A percentile compares a stretch with the other conserved stretches of the same genome.
phyloP scores from a whole-genome alignment of 2,797 vertebrate genomes.

The Anabacerthia variegaticeps region DNA sequence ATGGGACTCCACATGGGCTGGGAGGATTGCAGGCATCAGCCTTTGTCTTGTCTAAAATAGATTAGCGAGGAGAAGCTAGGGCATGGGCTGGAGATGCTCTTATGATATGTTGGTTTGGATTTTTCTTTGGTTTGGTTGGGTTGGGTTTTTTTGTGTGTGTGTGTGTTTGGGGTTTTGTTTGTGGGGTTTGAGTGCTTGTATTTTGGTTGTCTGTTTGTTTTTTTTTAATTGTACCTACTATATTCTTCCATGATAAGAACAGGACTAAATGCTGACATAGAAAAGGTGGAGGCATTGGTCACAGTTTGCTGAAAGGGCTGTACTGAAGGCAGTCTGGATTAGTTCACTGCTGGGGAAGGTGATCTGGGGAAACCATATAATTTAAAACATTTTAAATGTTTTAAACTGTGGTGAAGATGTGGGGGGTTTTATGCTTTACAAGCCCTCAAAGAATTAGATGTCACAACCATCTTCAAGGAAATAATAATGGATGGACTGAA shows the following conservation, averaged over 20 bases:
- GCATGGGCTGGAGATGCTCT: neutral
- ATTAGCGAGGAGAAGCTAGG: neutral
- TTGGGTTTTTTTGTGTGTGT: neutral
- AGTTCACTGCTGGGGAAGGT: neutral
- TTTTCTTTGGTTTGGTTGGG: neutral
- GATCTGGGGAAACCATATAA: neutral
- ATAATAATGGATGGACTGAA: conserved; percentile 9
- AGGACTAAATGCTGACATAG: neutral
- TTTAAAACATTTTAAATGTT: neutral
- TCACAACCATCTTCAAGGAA: neutral
- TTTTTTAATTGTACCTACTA: neutral
- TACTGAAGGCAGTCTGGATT: neutral
- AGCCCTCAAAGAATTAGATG: neutral
- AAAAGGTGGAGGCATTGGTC: neutral
- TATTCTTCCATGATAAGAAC: neutral
- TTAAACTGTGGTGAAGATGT: neutral
- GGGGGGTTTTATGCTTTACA: neutral
- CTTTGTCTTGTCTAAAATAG: neutral
- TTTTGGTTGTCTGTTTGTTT: neutral
- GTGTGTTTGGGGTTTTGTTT: no score
- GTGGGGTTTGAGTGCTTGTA: no score
- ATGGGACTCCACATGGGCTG: neutral
- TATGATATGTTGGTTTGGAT: neutral
- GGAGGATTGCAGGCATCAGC: neutral
- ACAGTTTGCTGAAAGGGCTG: neutral